phyloP scores from a whole-genome alignment of 2,113 vertebrate species.

The Lasiurus cinereus region DNA sequence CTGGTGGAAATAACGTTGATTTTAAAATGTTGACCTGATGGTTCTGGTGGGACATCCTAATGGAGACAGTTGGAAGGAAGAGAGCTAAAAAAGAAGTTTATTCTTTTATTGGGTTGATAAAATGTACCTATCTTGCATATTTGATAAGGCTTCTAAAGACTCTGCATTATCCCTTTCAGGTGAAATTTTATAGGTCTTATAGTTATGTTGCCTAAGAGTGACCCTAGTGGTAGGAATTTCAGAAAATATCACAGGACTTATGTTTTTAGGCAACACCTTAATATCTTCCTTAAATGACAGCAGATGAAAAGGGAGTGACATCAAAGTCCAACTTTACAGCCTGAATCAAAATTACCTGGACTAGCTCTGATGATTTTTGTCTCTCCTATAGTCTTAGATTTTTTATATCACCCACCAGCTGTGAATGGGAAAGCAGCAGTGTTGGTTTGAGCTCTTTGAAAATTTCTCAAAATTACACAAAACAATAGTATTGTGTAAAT shows the following conservation, averaged over 20 bases:
- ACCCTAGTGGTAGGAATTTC: neutral
- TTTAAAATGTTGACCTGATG: conserved; percentile 23
- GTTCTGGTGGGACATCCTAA: neutral
- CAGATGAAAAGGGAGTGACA: neutral
- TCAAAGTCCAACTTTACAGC: neutral
- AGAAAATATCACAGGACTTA: neutral
- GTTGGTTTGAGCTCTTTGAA: neutral
- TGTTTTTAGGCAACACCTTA: neutral
- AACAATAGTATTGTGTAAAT: too few relatives aligned
- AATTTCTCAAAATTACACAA: neutral
- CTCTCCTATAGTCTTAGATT: neutral
- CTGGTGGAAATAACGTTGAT: neutral
- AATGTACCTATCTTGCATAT: neutral
- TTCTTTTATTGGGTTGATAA: neutral
- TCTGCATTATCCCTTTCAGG: neutral
- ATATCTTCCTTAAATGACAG: neutral
- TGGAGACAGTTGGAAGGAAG: neutral
- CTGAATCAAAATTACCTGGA: conserved; percentile 1
- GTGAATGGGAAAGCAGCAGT: neutral
- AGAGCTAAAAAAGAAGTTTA: neutral
- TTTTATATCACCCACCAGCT: neutral
- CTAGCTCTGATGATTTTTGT: neutral
- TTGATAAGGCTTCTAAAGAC: neutral
- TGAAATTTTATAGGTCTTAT: neutral
- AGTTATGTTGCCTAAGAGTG: neutral